Percentiles rank a stretch among this genome's conserved stretches.
Conservation (phyloP, 1,140 invertebrate species). For the Heliconius himera region DNA sequence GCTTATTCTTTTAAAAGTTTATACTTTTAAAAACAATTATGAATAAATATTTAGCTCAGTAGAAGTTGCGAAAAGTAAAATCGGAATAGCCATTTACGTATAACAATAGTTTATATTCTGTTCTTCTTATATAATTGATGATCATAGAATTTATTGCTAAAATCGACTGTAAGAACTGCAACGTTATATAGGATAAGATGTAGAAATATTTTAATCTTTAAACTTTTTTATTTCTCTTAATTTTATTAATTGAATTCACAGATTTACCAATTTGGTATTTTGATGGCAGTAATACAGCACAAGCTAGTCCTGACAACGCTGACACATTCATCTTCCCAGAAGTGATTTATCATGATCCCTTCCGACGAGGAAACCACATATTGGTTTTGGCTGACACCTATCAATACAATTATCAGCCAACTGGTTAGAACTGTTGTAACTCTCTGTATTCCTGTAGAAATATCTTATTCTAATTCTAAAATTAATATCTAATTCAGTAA, state of each 20-base stretch:
- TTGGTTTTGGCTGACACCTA: conserved; percentile 91
- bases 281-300: conserved; percentile 95
- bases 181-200: too few relatives aligned
- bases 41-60: too few relatives aligned
- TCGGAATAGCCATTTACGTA: too few relatives aligned
- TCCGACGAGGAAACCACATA: conserved; percentile 93
- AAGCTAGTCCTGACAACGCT: conserved; percentile 89
- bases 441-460: neutral
- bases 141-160: too few relatives aligned
- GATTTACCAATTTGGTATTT: conserved; percentile 98
- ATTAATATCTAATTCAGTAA: too few relatives aligned
- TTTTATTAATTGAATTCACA: conserved; percentile 39
- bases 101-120: too few relatives aligned
- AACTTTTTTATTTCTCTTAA: neutral
- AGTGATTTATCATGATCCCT: conserved; percentile 96
- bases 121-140: too few relatives aligned
- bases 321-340: conserved; percentile 96
- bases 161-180: too few relatives aligned
- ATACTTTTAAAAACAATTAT: neutral
- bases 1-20: neutral
- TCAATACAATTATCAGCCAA: conserved; percentile 82
- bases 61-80: too few relatives aligned
- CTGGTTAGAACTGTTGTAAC: conserved; percentile 52
- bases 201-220: too few relatives aligned
- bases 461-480: too few relatives aligned